Percentiles rank a stretch among this genome's conserved stretches.
Evolutionary conservation across 2,113 vertebrate species (phyloP).

Genomic region (Nyctereutes procyonoides): DNA sequence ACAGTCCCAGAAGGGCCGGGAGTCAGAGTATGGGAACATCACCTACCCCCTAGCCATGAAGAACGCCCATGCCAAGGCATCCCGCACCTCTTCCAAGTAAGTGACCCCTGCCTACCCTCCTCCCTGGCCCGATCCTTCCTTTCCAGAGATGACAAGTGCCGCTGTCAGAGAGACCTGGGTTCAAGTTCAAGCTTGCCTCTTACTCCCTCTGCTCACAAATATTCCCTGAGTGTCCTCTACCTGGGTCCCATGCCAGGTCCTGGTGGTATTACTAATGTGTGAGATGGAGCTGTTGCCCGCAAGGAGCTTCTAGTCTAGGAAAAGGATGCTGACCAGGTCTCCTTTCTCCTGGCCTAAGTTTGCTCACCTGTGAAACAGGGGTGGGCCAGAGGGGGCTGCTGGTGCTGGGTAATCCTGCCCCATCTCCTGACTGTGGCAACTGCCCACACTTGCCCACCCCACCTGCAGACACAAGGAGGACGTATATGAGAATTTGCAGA

Average conservation of each 20-base stretch:
- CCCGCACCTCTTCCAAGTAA: conserved; percentile 93
- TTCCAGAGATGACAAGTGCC: not conserved
- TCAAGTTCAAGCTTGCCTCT: not conserved
- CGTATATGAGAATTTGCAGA: conserved; percentile 92
- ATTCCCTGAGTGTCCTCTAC: not conserved
- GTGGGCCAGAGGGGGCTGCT: not conserved
- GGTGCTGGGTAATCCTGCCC: not conserved
- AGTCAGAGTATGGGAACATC: conserved; percentile 96
- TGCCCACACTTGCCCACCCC: not conserved
- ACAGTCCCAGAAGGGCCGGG: conserved; percentile 87
- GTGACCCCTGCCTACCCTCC: conserved; percentile 61
- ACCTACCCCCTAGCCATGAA: conserved; percentile 87
- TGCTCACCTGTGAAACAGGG: not conserved
- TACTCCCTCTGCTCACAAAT: not conserved
- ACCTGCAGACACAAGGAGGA: conserved; percentile 91
- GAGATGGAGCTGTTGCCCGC: not conserved
- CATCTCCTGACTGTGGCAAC: not conserved
- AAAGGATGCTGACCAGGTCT: not conserved
- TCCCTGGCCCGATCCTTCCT: not conserved
- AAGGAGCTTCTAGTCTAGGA: not conserved
- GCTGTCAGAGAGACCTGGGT: not conserved
- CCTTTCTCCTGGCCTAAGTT: not conserved
- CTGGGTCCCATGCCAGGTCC: not conserved
- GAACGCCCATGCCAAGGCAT: conserved; percentile 86
- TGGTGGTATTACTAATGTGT: accelerated